A percentile compares a stretch with the other conserved stretches of the same genome.
phyloP scores from a whole-genome alignment of 2,888 invertebrate genomes.

The Andrena minutula region DNA sequence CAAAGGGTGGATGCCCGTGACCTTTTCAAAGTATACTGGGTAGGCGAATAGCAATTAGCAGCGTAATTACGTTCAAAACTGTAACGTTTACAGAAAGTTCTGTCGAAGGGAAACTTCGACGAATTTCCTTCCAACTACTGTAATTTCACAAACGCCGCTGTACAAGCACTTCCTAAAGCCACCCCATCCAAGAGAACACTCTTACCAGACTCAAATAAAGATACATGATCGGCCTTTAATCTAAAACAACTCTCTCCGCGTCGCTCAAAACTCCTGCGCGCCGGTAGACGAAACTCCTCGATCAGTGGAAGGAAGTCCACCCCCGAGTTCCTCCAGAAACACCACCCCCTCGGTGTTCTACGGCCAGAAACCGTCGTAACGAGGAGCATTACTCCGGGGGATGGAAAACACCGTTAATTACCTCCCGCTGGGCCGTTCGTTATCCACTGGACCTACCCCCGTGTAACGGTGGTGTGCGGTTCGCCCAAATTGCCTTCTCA shows the following conservation, averaged over 20 bases:
- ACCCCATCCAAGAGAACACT: too few species aligned
- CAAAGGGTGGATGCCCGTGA: neutral
- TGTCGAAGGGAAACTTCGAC: too few species aligned
- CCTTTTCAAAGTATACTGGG: neutral
- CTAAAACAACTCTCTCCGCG: too few species aligned
- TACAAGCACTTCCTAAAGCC: too few species aligned
- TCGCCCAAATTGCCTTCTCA: slow-evolving; percentile 82
- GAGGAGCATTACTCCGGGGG: slow-evolving; percentile 82
- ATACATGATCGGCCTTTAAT: neutral
- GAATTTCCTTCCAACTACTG: neutral
- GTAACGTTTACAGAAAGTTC: neutral
- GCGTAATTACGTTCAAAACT: neutral
- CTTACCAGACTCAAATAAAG: neutral
- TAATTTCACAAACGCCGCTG: neutral
- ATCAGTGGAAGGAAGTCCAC: neutral
- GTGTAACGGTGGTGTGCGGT: slow-evolving; percentile 72
- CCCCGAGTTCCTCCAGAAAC: slow-evolving; percentile 47
- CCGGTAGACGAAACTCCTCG: neutral
- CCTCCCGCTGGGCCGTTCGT: slow-evolving; percentile 79
- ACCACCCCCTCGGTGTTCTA: slow-evolving; percentile 61
- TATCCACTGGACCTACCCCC: slow-evolving; percentile 78
- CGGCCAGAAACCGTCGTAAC: slow-evolving; percentile 79
- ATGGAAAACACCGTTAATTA: slow-evolving; percentile 84
- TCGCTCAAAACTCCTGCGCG: neutral
- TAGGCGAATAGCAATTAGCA: neutral